A percentile compares a stretch with the other conserved stretches of the same genome.
phyloP scores from a whole-genome alignment of 2,797 vertebrate species.

The Falco cherrug region DNA sequence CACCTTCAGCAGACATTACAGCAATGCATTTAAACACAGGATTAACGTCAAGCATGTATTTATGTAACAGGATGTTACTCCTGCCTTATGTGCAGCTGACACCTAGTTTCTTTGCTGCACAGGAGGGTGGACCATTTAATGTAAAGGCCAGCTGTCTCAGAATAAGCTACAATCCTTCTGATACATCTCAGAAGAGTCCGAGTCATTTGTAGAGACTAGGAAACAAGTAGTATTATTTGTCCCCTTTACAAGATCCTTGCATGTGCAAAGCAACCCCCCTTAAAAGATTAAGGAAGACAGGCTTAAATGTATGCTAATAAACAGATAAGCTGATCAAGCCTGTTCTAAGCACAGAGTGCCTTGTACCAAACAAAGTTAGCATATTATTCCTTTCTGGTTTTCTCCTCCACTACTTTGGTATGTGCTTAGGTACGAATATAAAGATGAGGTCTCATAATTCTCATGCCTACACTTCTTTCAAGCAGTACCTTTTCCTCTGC shows the following conservation, averaged over 20 bases:
- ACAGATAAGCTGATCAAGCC: not conserved
- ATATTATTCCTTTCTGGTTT: not conserved
- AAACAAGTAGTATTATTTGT: not conserved
- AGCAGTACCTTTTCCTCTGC: not conserved
- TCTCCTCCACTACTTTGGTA: not conserved
- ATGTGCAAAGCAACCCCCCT: not conserved
- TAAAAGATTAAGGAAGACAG: not conserved
- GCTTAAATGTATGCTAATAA: not conserved
- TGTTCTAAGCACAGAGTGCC: not conserved
- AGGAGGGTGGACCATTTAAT: not conserved
- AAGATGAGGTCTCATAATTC: not conserved
- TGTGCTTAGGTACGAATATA: not conserved
- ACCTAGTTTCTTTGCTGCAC: not conserved
- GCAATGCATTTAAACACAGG: not conserved
- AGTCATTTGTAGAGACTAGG: not conserved
- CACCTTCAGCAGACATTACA: not conserved
- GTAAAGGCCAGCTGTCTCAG: not conserved
- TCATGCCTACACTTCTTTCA: not conserved
- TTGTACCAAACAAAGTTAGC: not conserved
- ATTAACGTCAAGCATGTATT: not conserved
- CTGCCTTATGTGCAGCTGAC: not conserved
- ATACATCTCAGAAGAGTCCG: not conserved
- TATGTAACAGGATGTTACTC: not conserved
- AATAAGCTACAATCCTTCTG: not conserved
- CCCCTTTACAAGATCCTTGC: not conserved